Percentiles rank a stretch among this genome's conserved stretches.
Evolutionary conservation across 2,797 vertebrate genomes (phyloP).

Genomic region (Enoplosus armatus): DNA sequence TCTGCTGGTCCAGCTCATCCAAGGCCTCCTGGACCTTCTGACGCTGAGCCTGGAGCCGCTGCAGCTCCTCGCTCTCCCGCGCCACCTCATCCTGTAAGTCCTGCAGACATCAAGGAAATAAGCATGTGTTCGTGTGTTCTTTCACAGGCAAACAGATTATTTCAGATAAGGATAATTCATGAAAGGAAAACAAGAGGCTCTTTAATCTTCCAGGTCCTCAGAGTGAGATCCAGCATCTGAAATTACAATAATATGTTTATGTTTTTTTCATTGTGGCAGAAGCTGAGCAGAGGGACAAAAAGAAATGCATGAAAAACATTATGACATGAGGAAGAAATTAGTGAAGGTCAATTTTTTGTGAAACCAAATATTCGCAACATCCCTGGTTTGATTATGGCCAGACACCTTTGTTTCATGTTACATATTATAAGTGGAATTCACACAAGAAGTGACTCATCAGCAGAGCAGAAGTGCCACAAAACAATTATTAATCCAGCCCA

Average conservation of each 20-base stretch:
- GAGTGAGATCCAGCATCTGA: neutral
- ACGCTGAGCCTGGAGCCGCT: conserved; percentile 92
- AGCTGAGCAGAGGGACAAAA: neutral
- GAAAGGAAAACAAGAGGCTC: neutral
- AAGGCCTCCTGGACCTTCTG: conserved; percentile 94
- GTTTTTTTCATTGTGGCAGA: no score
- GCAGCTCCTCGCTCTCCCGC: conserved; percentile 90
- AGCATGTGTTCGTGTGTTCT: neutral
- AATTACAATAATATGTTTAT: neutral
- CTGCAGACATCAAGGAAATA: conserved; percentile 72
- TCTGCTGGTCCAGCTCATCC: conserved; percentile 94
- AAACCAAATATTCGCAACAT: no score
- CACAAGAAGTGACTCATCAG: neutral
- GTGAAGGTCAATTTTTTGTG: no score
- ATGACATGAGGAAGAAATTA: no score
- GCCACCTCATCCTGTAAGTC: conserved; percentile 96
- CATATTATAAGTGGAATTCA: neutral
- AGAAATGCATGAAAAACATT: no score
- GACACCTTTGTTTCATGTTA: neutral
- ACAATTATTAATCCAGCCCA: neutral
- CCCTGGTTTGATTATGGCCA: neutral
- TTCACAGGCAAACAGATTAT: neutral
- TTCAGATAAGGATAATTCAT: neutral
- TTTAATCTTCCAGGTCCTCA: neutral
- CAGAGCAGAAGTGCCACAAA: neutral